phyloP scores from a whole-genome alignment of 53 echinoderm and acorn worm genomes.

The Glandiceps talaboti region DNA sequence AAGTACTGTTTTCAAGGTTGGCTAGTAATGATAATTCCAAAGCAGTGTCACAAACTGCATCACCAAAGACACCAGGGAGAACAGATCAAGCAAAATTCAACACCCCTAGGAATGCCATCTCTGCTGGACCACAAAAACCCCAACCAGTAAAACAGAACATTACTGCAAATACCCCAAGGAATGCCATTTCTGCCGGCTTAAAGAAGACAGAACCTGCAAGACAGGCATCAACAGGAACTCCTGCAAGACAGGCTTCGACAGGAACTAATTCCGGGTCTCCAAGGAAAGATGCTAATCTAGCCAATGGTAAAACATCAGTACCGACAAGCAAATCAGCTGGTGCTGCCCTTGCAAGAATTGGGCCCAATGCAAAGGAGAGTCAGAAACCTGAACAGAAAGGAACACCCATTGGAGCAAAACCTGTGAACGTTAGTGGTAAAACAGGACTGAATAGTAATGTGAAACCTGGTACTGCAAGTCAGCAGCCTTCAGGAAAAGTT shows the following conservation, averaged over 20 bases:
- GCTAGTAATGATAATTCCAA: slow-evolving; percentile 3
- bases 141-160: not conserved
- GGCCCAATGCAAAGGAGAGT: not conserved
- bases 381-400: not conserved
- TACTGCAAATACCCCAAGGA: not conserved
- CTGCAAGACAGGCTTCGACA: no score
- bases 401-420: not conserved
- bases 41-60: not conserved
- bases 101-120: not conserved
- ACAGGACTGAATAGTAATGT: not conserved
- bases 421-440: not conserved
- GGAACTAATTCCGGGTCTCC: no score
- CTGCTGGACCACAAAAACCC: not conserved
- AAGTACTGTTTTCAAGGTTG: slow-evolving; percentile 15
- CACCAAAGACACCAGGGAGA: not conserved
- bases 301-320: no score
- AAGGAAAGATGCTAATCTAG: no score
- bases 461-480: not conserved
- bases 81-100: not conserved
- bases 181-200: not conserved
- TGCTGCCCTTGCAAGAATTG: not conserved
- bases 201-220: not conserved
- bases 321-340: not conserved
- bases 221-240: no score
- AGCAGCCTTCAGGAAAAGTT: not conserved